These are phyloP conservation scores for Heterotilapia buettikoferi DNA, from an alignment of 2,113 vertebrate genomes.

Conservation along the genomic window DNA sequence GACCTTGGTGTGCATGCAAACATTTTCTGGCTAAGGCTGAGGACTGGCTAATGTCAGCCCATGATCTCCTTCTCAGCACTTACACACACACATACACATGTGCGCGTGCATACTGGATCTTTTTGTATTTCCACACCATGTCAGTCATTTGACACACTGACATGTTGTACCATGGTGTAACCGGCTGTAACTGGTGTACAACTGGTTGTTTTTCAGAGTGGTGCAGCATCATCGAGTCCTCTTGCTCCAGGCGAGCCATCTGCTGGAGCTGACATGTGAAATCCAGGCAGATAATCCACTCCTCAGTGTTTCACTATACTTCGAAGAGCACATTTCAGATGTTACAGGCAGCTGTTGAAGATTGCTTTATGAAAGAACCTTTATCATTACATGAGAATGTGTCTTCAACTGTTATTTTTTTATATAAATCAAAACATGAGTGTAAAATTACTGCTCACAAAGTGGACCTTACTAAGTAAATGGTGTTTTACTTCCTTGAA, in stretches of 20 bases:
- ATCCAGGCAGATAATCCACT: slow-evolving; percentile 32
- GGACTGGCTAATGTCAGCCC: not conserved
- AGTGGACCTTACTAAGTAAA: not conserved
- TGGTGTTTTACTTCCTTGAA: not conserved
- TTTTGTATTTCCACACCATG: not conserved
- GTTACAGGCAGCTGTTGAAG: not conserved
- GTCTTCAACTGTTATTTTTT: not conserved
- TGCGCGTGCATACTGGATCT: not conserved
- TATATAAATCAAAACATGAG: not conserved
- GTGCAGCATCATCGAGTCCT: slow-evolving; percentile 19
- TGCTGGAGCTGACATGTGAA: slow-evolving; percentile 36
- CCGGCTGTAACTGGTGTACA: slow-evolving; percentile 22
- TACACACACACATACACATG: not conserved
- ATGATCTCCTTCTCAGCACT: not conserved
- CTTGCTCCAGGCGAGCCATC: slow-evolving; percentile 44
- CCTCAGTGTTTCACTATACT: not conserved
- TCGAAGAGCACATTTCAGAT: not conserved
- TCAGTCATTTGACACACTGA: not conserved
- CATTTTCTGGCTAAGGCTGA: slow-evolving; percentile 3
- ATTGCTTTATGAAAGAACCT: not conserved
- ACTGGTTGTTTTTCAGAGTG: slow-evolving; percentile 8
- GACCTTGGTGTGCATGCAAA: slow-evolving; percentile 18
- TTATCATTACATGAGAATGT: not conserved
- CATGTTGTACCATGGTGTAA: not conserved
- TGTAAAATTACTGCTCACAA: not conserved